These are phyloP conservation scores for Trilocha varians DNA, from an alignment of 2,888 invertebrate species.

Conservation along the genomic window DNA sequence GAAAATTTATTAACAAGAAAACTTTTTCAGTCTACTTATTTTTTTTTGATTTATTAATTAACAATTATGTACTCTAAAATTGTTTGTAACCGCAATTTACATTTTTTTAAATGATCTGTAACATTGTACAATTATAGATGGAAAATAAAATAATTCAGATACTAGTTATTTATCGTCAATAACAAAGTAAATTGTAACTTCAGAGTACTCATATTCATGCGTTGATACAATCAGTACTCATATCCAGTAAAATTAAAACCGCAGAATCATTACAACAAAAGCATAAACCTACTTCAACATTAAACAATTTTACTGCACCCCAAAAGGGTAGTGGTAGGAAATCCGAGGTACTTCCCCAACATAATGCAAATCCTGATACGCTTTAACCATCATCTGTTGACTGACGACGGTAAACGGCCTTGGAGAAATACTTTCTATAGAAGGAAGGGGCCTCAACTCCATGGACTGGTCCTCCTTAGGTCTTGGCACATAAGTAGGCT, in stretches of 20 bases:
- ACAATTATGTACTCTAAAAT: no score
- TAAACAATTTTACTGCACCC: slow-evolving; percentile 40
- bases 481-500: slow-evolving; percentile 44
- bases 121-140: no score
- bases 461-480: slow-evolving; percentile 51
- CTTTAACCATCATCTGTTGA: slow-evolving; percentile 69
- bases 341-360: slow-evolving; percentile 59
- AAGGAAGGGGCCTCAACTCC: slow-evolving; percentile 56
- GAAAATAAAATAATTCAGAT: no score
- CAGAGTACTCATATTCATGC: no score
- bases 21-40: no score
- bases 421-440: slow-evolving; percentile 65
- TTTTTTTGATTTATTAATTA: no score
- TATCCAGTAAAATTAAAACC: not conserved
- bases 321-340: slow-evolving; percentile 63
- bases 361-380: slow-evolving; percentile 62
- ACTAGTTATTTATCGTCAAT: no score
- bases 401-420: slow-evolving; percentile 60
- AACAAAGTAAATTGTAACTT: no score
- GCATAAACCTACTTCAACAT: not conserved
- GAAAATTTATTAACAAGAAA: no score
- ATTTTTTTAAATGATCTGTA: no score
- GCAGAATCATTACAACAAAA: not conserved
- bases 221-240: no score
- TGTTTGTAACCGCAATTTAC: no score